These are phyloP conservation scores for Etheostoma spectabile DNA, from an alignment of 2,113 vertebrate species.

Conservation along the genomic window DNA sequence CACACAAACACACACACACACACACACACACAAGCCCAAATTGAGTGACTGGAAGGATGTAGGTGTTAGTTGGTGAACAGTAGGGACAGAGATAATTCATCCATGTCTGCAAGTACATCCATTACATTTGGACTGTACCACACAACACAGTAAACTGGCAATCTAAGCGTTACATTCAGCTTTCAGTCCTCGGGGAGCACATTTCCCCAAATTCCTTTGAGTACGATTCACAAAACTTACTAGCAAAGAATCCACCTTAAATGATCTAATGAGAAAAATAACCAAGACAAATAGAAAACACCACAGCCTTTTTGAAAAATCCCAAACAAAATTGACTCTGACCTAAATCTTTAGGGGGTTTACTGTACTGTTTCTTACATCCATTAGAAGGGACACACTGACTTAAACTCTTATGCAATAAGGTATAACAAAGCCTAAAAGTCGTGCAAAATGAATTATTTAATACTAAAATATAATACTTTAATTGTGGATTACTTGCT, in stretches of 20 bases:
- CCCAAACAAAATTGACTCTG: no score
- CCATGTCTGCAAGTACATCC: slow-evolving; percentile 31
- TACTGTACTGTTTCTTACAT: no score
- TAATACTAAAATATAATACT: no score
- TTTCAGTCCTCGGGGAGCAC: slow-evolving; percentile 45
- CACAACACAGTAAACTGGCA: slow-evolving; percentile 10
- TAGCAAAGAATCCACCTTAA: slow-evolving; percentile 44
- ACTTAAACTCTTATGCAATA: no score
- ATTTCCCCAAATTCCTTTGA: slow-evolving; percentile 65
- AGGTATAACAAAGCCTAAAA: no score
- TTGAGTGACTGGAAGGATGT: slow-evolving; percentile 29
- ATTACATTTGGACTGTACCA: slow-evolving; percentile 14
- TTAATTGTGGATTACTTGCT: no score
- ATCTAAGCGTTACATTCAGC: slow-evolving; percentile 17
- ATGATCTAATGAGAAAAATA: slow-evolving; percentile 57
- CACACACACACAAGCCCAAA: slow-evolving; percentile 28
- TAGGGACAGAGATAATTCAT: slow-evolving; percentile 41
- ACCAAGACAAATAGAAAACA: slow-evolving; percentile 38
- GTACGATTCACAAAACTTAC: slow-evolving; percentile 44
- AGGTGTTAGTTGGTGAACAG: slow-evolving; percentile 52
- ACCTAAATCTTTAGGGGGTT: no score
- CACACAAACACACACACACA: slow-evolving; percentile 2
- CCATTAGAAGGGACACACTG: no score
- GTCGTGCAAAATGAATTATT: no score
- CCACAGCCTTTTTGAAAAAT: slow-evolving; percentile 9